Percentiles rank a stretch among this genome's conserved stretches.
Conservation (phyloP, 2,888 invertebrate species). For the Pyrgus malvae region DNA sequence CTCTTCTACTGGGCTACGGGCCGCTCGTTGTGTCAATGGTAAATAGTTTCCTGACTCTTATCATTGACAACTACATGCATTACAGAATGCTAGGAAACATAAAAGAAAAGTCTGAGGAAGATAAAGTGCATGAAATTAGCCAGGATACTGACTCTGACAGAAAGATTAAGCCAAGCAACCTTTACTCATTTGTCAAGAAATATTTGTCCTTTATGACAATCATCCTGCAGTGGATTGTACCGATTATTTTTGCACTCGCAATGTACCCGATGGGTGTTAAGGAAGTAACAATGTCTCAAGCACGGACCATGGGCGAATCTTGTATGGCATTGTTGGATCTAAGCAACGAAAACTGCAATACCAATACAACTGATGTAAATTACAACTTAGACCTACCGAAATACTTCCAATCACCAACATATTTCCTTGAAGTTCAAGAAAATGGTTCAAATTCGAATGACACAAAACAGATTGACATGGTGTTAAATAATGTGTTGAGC, state of each 20-base stretch:
- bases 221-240: conserved; percentile 63
- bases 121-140: conserved; percentile 49
- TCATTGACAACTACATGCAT: conserved; percentile 72
- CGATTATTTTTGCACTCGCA: conserved; percentile 55
- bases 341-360: conserved; percentile 50
- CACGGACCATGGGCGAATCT: conserved; percentile 43
- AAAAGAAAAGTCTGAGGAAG: conserved; percentile 54
- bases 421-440: conserved; percentile 55
- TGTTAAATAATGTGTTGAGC: conserved; percentile 58
- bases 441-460: conserved; percentile 42
- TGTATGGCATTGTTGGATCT: conserved; percentile 62
- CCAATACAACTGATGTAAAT: conserved; percentile 35
- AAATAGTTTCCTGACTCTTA: conserved; percentile 66
- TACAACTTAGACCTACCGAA: conserved; percentile 48
- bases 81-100: conserved; percentile 57
- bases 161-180: conserved; percentile 29
- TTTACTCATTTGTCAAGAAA: conserved; percentile 49
- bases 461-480: conserved; percentile 45
- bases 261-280: conserved; percentile 66
- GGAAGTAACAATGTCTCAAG: conserved; percentile 46
- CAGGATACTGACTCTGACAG: conserved; percentile 34
- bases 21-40: conserved; percentile 65
- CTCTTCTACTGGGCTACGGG: conserved; percentile 61
- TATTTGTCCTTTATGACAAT: conserved; percentile 60
- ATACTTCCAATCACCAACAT: conserved; percentile 43